Percentiles rank a stretch among this genome's conserved stretches.
Evolutionary conservation across 2,113 vertebrate genomes (phyloP).

Genomic region (Thalassoma bifasciatum): DNA sequence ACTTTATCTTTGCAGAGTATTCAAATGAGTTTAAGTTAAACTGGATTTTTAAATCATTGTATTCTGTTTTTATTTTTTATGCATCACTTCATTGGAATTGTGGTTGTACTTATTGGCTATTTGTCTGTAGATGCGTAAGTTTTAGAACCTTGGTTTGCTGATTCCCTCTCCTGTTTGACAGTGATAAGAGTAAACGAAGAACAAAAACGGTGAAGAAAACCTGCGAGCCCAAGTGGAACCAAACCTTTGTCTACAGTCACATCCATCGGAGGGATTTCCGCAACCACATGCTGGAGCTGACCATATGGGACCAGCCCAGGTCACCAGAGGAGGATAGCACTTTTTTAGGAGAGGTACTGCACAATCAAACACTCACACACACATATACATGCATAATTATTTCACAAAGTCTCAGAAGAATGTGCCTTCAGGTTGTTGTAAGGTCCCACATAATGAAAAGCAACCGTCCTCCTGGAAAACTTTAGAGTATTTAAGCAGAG

Average conservation of each 20-base stretch:
- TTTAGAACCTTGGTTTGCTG: background rate
- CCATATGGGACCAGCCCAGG: constrained; percentile 96
- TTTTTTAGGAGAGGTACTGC: constrained; percentile 95
- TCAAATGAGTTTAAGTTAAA: no score
- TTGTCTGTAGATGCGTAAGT: background rate
- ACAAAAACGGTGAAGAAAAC: constrained; percentile 98
- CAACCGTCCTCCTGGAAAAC: no score
- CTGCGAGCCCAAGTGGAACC: constrained; percentile 97
- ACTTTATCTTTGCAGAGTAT: no score
- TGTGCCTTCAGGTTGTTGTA: no score
- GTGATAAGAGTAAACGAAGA: constrained; percentile 98
- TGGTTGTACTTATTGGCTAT: background rate
- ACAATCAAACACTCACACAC: constrained; percentile 2
- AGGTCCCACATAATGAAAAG: no score
- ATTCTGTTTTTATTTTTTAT: no score
- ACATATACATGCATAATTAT: no score
- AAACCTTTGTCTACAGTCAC: constrained; percentile 96
- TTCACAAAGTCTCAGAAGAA: no score
- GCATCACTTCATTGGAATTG: no score
- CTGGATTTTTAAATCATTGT: no score
- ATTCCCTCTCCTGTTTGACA: constrained; percentile 62
- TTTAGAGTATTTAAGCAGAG: no score
- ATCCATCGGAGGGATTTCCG: constrained; percentile 98
- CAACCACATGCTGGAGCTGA: constrained; percentile 98
- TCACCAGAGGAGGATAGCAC: constrained; percentile 95